phyloP scores from a whole-genome alignment of 2,113 vertebrate genomes.

The Crypturellus undulatus region DNA sequence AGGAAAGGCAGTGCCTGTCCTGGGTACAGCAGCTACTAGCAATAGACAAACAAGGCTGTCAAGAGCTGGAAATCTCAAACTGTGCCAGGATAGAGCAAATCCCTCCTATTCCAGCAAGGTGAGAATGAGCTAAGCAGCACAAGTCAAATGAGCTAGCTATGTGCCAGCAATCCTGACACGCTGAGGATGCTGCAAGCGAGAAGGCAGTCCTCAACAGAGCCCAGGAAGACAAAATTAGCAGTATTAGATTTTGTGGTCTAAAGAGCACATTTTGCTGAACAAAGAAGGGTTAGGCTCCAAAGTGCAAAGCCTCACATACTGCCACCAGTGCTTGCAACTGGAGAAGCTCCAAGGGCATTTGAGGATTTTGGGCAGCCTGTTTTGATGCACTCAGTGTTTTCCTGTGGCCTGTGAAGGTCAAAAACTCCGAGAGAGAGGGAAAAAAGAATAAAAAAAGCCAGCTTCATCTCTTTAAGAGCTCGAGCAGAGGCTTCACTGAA shows the following conservation, averaged over 20 bases:
- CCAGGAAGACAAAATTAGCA: neutral
- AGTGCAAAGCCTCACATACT: neutral
- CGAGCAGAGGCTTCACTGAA: neutral
- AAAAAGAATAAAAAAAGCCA: neutral
- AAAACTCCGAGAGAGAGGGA: neutral
- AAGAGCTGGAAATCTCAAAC: neutral
- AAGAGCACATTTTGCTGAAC: neutral
- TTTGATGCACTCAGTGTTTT: neutral
- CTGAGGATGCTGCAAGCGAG: neutral
- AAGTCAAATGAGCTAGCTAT: neutral
- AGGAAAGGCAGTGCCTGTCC: neutral
- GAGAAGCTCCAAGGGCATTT: slow-evolving; percentile 17
- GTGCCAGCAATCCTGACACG: neutral
- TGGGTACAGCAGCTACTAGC: neutral
- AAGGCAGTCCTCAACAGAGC: neutral
- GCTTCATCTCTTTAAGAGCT: slow-evolving; percentile 17
- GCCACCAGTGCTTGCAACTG: neutral
- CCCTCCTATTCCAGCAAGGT: slow-evolving; percentile 4
- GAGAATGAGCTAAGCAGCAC: neutral
- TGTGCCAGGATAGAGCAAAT: neutral
- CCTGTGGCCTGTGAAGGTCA: slow-evolving; percentile 8
- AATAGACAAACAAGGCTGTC: neutral
- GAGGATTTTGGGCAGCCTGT: neutral
- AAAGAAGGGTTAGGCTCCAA: neutral
- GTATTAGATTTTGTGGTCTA: neutral